These are phyloP conservation scores for Thalassoma bifasciatum DNA, from an alignment of 2,113 vertebrate species.

Conservation along the genomic window DNA sequence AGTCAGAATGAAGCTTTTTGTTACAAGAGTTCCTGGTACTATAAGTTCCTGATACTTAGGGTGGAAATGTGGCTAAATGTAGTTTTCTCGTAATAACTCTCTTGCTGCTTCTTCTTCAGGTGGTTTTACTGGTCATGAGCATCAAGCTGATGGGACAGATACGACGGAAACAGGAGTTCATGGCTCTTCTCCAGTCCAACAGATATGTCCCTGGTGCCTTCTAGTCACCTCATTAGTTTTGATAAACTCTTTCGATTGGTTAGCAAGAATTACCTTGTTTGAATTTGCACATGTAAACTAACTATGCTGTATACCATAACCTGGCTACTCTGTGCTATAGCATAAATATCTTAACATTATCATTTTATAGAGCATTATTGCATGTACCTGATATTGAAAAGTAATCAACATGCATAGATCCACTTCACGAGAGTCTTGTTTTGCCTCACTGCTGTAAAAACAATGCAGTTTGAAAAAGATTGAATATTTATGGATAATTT, in stretches of 20 bases:
- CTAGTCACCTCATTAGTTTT: slow-evolving; percentile 58
- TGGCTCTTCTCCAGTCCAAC: slow-evolving; percentile 75
- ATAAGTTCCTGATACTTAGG: too few relatives aligned
- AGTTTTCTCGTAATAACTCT: too few relatives aligned
- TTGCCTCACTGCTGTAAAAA: slow-evolving; percentile 59
- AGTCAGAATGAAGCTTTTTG: too few relatives aligned
- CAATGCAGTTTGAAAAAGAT: slow-evolving; percentile 43
- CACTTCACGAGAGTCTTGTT: slow-evolving; percentile 28
- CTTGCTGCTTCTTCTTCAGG: slow-evolving; percentile 57
- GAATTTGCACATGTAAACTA: slow-evolving; percentile 69
- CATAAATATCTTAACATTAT: slow-evolving; percentile 46
- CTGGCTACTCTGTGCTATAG: slow-evolving; percentile 59
- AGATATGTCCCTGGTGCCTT: slow-evolving; percentile 78
- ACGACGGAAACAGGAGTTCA: slow-evolving; percentile 75
- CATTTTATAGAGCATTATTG: slow-evolving; percentile 51
- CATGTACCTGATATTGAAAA: slow-evolving; percentile 62
- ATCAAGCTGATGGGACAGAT: slow-evolving; percentile 79
- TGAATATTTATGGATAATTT: slow-evolving; percentile 35
- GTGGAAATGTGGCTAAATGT: too few relatives aligned
- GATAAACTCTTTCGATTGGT: slow-evolving; percentile 30
- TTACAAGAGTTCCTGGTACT: too few relatives aligned
- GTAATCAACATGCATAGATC: slow-evolving; percentile 64
- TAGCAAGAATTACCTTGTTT: slow-evolving; percentile 43
- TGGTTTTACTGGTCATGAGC: slow-evolving; percentile 74
- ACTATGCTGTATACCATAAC: slow-evolving; percentile 62